phyloP scores from a whole-genome alignment of 1,140 invertebrate genomes.

The Conopomorpha cramerella region DNA sequence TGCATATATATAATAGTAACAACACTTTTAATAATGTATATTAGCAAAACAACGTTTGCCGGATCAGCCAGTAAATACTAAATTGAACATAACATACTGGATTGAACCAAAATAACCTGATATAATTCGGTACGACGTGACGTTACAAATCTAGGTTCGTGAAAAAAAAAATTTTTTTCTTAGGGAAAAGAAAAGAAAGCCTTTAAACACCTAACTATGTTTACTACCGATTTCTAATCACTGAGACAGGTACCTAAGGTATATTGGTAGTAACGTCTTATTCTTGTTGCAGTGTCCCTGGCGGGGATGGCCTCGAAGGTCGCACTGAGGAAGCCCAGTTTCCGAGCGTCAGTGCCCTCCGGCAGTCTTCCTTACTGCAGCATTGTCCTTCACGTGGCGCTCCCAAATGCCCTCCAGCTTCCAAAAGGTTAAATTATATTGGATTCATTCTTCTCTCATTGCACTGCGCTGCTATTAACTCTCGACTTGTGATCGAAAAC shows the following conservation, averaged over 20 bases:
- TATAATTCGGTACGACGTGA: not conserved
- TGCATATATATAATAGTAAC: no score
- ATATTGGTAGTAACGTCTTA: no score
- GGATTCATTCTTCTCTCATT: not conserved
- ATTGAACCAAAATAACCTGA: no score
- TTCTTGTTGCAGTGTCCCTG: constrained; percentile 5
- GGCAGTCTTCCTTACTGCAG: constrained; percentile 57
- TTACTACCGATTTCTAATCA: not conserved
- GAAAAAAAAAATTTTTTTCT: no score
- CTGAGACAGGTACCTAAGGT: no score
- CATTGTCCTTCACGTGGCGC: constrained; percentile 67
- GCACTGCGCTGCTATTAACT: no score
- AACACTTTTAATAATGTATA: no score
- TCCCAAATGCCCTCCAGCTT: constrained; percentile 65
- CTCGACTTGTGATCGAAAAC: no score
- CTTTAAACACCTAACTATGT: not conserved
- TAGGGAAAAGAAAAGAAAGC: no score
- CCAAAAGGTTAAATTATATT: constrained; percentile 35
- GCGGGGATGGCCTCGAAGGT: constrained; percentile 19
- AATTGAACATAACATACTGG: no score
- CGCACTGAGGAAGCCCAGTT: constrained; percentile 27
- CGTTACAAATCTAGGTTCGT: not conserved
- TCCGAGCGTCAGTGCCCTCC: constrained; percentile 38
- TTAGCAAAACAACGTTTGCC: no score
- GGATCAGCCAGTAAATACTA: no score